Evolutionary conservation across 1,140 invertebrate genomes (phyloP), one percentile per base, ranked within the genome.

Genomic region (Sminthurides bifidus): DNA sequence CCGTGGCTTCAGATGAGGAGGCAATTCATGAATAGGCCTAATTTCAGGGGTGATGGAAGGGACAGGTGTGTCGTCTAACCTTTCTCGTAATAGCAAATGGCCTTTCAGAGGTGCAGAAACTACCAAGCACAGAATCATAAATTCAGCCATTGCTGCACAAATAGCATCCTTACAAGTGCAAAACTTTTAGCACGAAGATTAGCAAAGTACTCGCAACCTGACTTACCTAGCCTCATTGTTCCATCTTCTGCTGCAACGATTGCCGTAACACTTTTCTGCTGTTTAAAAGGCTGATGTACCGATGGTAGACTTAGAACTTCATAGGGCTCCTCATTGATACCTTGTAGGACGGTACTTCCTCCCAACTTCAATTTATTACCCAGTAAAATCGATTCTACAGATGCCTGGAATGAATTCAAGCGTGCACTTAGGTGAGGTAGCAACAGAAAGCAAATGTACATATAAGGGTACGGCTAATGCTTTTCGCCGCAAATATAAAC

Each of bases 51-150:
- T 6, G 12, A 59, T 27, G 3, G 10, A 12, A 41, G 44, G 43
- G 19, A 40, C 12, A 8, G 50, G 44, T 4, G 52, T 12, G 19
- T 64, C 54, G 27, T 59, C 44, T 24, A 61, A 4, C 1, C 17
- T 30, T 38, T 52, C 45, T n/a, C 56, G 30, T 1, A 64, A 24
- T 1, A 57, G 38, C 8, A 64, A 54, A 21, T 48, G 33, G 10
- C 63, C 63, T 15, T 45, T n/a, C 10, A 63, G 2, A 1, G 54
- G 45, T 3, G 54, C 21, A 43, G 51, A 27, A 24, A 63, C 61
- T 63, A 27, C 2, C 8, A 27, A 43, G n/a, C 23, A 43, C 12
- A 41, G 4, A 40, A 54, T 21, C 27, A 54, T 21, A 46, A 46
- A 17, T 26, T 26, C 6, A 46, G 3, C 12, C 8, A 46, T 6